Evolutionary conservation across 2,888 invertebrate species (phyloP).

Genomic region (Troides helena): DNA sequence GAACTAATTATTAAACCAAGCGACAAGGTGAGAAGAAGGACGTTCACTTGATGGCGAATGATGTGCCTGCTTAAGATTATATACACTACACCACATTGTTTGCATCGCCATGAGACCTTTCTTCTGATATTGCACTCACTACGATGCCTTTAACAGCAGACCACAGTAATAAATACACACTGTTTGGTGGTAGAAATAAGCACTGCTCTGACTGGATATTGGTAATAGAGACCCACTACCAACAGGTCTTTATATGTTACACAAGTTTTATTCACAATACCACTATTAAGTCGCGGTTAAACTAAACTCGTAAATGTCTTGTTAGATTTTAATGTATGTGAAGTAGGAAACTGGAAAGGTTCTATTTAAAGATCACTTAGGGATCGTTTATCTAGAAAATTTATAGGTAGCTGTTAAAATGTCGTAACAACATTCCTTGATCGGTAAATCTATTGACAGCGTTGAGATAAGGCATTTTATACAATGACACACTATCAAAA

Average conservation of each 20-base stretch:
- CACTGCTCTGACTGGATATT: too few relatives aligned
- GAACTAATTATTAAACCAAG: too few relatives aligned
- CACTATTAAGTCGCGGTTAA: not conserved
- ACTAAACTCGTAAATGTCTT: not conserved
- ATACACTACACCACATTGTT: too few relatives aligned
- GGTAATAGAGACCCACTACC: too few relatives aligned
- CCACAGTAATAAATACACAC: too few relatives aligned
- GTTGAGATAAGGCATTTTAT: not conserved
- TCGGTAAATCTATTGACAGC: slow-evolving; percentile 1
- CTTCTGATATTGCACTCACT: too few relatives aligned
- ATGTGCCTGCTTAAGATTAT: too few relatives aligned
- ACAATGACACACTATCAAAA: not conserved
- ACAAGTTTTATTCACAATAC: not conserved
- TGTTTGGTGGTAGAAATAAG: too few relatives aligned
- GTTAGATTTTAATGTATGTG: not conserved
- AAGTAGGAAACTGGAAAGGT: not conserved
- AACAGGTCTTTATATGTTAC: not conserved
- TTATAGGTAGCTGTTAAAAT: slow-evolving; percentile 12
- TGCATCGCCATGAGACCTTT: too few relatives aligned
- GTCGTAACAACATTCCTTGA: slow-evolving; percentile 1
- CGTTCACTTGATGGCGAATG: too few relatives aligned
- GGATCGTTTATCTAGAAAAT: slow-evolving; percentile 8
- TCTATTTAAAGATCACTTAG: not conserved
- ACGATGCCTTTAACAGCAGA: too few relatives aligned
- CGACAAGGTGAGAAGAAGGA: too few relatives aligned